Base-by-base conservation (phyloP, 2,113 vertebrate species). In the Colistium nudipinnis region DNA sequence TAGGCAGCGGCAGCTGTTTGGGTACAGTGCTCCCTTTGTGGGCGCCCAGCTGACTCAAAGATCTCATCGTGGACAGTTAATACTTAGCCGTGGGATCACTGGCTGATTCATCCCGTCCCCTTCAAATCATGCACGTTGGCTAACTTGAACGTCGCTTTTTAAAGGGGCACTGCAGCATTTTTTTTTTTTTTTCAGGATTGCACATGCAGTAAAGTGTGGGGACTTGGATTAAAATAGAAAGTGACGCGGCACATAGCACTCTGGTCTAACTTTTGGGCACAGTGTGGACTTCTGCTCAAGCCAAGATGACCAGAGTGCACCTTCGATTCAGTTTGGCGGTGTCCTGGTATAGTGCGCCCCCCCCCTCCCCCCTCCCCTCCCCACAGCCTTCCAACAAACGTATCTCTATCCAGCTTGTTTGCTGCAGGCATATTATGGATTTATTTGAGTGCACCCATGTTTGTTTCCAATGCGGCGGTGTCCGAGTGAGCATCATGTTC, bases 1-100 rank as follows among this genome's bases (percentile, higher is more conserved):
- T 47, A 43, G 71, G 60, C 59, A 47, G 77, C 22, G 63, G 67
- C 88, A 89, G 89, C 87, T 90, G 88, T 76, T 82, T 81, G 71
- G 60, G 71, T 68, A 86, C 80, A 85, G 81, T 62, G 51, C 62
- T 74, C 17, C 45, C 55, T 82, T 81, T 84, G 86, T 83, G 17
- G 47, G 43, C 22, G 39, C 53, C 39, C 83, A 71, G 80, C 76
- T 85, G 83, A 82, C 74, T 76, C 52, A 74, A 80, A 85, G 75
- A 86, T 67, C 78, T 82, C 72, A 76, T 72, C 67, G 24, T 27
- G 57, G 62, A 80, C 66, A 82, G 82, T 70, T 76, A 64, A 80
- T 62, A 68, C 36, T 80, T 43, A 66, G 20, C 20, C 36, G 48
- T 39, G 27, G 31, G 67, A 73, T 73, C 55, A 48, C 35, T 36